phyloP scores from a whole-genome alignment of 2,888 invertebrate genomes.

The Drosophila mimica region DNA sequence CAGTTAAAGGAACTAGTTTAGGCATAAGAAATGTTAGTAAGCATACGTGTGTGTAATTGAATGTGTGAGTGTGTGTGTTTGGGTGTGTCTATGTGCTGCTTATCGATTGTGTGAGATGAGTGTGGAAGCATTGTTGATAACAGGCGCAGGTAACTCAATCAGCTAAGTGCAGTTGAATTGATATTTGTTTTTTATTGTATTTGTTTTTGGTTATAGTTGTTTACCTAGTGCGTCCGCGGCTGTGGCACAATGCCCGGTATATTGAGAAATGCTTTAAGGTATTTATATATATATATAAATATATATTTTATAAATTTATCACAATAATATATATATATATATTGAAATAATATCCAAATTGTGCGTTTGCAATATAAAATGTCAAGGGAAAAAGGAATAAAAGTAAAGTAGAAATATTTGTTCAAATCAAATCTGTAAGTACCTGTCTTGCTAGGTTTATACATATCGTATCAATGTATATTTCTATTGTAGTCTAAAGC shows the following conservation, averaged over 20 bases:
- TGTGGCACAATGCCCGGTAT: constrained; percentile 83
- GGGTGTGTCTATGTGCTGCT: constrained; percentile 5
- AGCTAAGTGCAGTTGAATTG: constrained; percentile 58
- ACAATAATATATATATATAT: constrained; percentile 31
- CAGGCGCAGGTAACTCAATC: constrained; percentile 40
- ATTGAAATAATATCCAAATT: constrained; percentile 42
- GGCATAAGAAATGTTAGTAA: constrained; percentile 8
- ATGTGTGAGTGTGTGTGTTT: constrained; percentile 6
- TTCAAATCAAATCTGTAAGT: constrained; percentile 45
- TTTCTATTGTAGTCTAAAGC: constrained; percentile 2
- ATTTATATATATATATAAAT: constrained; percentile 18
- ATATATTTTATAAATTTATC: constrained; percentile 18
- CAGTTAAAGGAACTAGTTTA: neutral
- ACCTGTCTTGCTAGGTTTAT: constrained; percentile 21
- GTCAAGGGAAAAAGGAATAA: constrained; percentile 42
- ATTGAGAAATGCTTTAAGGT: constrained; percentile 81
- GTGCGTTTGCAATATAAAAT: constrained; percentile 42
- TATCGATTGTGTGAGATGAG: constrained; percentile 9
- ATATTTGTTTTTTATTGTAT: constrained; percentile 19
- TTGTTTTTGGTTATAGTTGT: constrained; percentile 39
- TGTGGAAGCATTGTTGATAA: constrained; percentile 26
- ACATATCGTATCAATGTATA: constrained; percentile 12
- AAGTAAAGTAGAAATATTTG: constrained; percentile 49
- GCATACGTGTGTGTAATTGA: constrained; percentile 7
- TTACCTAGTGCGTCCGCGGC: constrained; percentile 84